A percentile compares a stretch with the other conserved stretches of the same genome.
These are phyloP conservation scores for Dendroctonus valens DNA, from an alignment of 1,140 invertebrate genomes.

Conservation along the genomic window DNA sequence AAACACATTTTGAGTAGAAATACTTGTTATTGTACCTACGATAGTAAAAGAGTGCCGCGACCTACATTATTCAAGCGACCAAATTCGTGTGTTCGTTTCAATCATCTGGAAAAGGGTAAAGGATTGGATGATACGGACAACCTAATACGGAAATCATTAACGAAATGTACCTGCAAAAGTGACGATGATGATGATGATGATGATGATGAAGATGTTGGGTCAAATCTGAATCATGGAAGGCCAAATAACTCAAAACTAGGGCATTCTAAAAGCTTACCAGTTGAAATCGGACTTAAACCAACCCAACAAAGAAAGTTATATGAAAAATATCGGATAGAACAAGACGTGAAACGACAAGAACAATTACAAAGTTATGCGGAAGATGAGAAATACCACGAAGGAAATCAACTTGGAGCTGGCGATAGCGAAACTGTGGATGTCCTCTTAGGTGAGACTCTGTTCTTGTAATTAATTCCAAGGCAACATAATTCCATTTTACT, in stretches of 20 bases:
- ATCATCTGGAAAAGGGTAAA: not conserved
- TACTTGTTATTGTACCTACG: slow-evolving; percentile 31
- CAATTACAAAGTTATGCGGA: not conserved
- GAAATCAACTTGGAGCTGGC: not conserved
- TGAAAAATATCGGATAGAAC: slow-evolving; percentile 17
- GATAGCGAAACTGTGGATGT: slow-evolving; percentile 7
- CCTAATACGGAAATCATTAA: slow-evolving; percentile 16
- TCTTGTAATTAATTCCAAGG: not conserved
- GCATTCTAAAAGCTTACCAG: not conserved
- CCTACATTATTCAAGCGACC: slow-evolving; percentile 29
- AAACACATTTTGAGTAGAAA: slow-evolving; percentile 29
- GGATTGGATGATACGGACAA: not conserved
- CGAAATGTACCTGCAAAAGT: not conserved
- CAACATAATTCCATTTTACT: not conserved
- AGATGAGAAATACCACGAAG: not conserved
- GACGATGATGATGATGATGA: slow-evolving; percentile 16
- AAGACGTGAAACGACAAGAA: slow-evolving; percentile 8
- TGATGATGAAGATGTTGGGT: not conserved
- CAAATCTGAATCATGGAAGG: not conserved
- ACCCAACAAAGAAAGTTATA: slow-evolving; percentile 31
- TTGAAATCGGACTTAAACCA: slow-evolving; percentile 1
- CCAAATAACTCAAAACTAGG: not conserved
- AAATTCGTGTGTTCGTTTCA: slow-evolving; percentile 19
- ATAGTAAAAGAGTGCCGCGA: slow-evolving; percentile 23
- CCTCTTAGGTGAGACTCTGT: slow-evolving; percentile 6